These are phyloP conservation scores for Eupelmus urozonus DNA, from an alignment of 2,888 invertebrate species.

Conservation along the genomic window DNA sequence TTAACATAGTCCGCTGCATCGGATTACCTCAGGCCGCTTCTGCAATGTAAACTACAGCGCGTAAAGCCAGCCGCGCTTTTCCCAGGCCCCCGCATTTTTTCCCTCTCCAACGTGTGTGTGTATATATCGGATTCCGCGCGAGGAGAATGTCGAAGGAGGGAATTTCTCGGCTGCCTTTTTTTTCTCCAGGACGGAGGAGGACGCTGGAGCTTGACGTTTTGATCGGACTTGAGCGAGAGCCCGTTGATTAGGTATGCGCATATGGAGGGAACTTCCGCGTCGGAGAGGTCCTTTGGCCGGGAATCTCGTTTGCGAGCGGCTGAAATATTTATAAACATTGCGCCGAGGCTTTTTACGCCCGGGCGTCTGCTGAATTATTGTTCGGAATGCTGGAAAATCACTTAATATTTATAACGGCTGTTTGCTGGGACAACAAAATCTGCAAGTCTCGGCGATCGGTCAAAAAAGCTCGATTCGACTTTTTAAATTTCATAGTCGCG, in stretches of 20 bases:
- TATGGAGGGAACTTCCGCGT: not conserved
- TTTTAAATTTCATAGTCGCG: too few relatives aligned
- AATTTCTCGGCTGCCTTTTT: conserved; percentile 22
- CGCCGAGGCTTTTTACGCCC: too few relatives aligned
- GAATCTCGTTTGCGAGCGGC: too few relatives aligned
- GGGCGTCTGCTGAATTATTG: too few relatives aligned
- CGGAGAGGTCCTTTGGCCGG: too few relatives aligned
- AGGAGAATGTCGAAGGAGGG: conserved; percentile 34
- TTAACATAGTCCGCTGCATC: conserved; percentile 26
- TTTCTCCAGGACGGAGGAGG: too few relatives aligned
- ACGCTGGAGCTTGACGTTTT: conserved; percentile 50
- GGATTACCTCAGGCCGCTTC: not conserved
- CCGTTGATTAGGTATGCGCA: conserved; percentile 32
- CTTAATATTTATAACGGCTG: too few relatives aligned
- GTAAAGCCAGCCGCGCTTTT: conserved; percentile 14
- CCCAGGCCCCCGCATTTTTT: not conserved
- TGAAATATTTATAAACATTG: too few relatives aligned
- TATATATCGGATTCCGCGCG: conserved; percentile 37
- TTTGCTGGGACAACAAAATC: too few relatives aligned
- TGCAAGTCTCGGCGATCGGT: too few relatives aligned
- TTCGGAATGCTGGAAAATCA: too few relatives aligned
- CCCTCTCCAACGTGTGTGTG: not conserved
- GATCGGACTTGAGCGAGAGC: conserved; percentile 17
- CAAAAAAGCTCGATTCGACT: too few relatives aligned
- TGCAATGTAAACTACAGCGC: conserved; percentile 35